These are phyloP conservation scores for Elephantulus edwardii DNA, from an alignment of 2,113 vertebrate species.

Conservation along the genomic window DNA sequence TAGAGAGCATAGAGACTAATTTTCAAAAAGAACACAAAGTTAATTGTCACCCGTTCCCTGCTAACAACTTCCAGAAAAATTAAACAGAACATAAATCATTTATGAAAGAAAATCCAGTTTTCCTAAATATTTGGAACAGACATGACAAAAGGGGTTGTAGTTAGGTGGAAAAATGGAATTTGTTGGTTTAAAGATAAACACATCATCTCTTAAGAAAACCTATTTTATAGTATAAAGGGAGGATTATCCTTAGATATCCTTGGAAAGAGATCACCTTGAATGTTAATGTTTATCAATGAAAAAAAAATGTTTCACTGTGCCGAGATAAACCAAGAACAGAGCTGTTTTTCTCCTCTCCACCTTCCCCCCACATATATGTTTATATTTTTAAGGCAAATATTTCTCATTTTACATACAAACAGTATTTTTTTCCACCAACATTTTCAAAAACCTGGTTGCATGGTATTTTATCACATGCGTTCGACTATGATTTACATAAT, in stretches of 20 bases:
- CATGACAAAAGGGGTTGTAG: conserved; percentile 40
- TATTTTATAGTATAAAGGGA: conserved; percentile 25
- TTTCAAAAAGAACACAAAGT: not conserved
- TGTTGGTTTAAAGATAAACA: conserved; percentile 40
- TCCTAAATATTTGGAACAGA: conserved; percentile 65
- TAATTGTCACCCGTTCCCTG: conserved; percentile 54
- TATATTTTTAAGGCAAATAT: conserved; percentile 27
- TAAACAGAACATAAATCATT: conserved; percentile 67
- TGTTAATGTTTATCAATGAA: conserved; percentile 34
- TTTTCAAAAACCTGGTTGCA: not conserved
- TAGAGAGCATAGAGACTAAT: conserved; percentile 27
- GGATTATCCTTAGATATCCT: not conserved
- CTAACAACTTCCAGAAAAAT: conserved; percentile 53
- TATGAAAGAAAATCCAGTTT: conserved; percentile 55
- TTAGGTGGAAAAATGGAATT: conserved; percentile 46
- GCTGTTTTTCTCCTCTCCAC: not conserved
- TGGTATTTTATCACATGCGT: conserved; percentile 11
- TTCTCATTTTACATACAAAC: not conserved
- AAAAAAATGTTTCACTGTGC: conserved; percentile 9
- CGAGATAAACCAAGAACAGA: conserved; percentile 18
- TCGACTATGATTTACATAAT: not conserved
- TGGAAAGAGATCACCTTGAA: conserved; percentile 25
- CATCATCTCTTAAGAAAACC: conserved; percentile 34
- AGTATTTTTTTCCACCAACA: conserved; percentile 25
- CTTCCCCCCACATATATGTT: conserved; percentile 41